Percentiles rank a stretch among this genome's conserved stretches.
Conservation (phyloP, 2,113 vertebrate genomes). For the Mus pahari region DNA sequence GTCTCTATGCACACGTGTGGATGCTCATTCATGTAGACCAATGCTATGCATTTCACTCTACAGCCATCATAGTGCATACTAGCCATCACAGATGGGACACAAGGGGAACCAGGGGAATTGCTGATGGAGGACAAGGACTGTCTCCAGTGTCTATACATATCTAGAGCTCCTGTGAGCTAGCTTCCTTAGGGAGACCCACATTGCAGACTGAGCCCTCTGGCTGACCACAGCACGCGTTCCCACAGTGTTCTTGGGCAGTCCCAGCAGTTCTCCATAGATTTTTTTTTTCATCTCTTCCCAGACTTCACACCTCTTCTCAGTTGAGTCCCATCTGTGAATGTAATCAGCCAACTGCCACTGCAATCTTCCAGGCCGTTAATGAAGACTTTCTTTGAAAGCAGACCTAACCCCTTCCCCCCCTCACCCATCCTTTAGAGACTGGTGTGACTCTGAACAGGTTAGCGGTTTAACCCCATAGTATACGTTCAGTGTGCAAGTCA, state of each 20-base stretch:
- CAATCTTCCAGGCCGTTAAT: conserved; percentile 83
- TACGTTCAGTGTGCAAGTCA: not conserved
- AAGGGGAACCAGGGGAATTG: not conserved
- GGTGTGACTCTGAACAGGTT: conserved; percentile 20
- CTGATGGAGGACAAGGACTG: not conserved
- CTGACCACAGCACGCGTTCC: not conserved
- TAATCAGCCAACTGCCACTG: conserved; percentile 82
- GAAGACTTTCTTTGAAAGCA: conserved; percentile 81
- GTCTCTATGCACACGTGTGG: not conserved
- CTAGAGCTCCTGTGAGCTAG: not conserved
- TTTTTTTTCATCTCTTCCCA: conserved; percentile 61
- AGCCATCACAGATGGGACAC: not conserved
- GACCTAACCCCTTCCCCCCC: conserved; percentile 65
- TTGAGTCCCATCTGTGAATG: conserved; percentile 82
- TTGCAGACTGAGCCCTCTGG: not conserved
- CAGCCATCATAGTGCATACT: fast-evolving
- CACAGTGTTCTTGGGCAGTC: not conserved
- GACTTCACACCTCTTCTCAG: conserved; percentile 71
- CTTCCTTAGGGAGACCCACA: not conserved
- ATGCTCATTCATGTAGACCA: not conserved
- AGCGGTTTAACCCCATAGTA: conserved; percentile 20
- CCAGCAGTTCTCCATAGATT: conserved; percentile 69
- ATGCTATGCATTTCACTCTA: not conserved
- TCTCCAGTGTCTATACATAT: not conserved
- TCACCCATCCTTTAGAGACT: conserved; percentile 20